These are phyloP conservation scores for Heliconius congener DNA, from an alignment of 1,140 invertebrate species.

Conservation along the genomic window DNA sequence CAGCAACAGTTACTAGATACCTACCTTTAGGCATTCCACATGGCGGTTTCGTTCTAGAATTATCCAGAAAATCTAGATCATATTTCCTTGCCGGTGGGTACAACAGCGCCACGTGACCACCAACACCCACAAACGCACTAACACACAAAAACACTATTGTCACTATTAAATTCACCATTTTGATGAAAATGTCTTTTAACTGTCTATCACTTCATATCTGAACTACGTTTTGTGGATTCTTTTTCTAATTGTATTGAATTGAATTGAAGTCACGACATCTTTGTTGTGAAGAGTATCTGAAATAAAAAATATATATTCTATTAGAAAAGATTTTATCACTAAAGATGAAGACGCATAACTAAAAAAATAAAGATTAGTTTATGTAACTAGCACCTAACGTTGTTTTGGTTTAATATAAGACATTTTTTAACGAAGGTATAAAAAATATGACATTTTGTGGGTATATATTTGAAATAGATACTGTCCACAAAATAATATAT, in stretches of 20 bases:
- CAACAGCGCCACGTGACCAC: conserved; percentile 90
- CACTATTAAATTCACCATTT: conserved; percentile 13
- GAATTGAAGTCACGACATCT: neutral
- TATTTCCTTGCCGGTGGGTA: conserved; percentile 92
- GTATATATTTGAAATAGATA: too few relatives aligned
- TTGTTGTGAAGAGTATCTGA: neutral
- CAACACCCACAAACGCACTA: conserved; percentile 54
- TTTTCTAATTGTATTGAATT: conserved; percentile 4
- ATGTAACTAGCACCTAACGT: neutral
- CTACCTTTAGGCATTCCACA: conserved; percentile 98
- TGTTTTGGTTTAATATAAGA: neutral
- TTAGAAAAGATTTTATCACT: neutral
- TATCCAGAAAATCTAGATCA: conserved; percentile 97
- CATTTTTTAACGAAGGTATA: too few relatives aligned
- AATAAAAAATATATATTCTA: neutral
- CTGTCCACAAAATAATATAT: too few relatives aligned
- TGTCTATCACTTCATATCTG: neutral
- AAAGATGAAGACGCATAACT: neutral
- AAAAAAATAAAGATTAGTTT: neutral
- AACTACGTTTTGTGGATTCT: neutral
- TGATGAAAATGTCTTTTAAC: neutral
- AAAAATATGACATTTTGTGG: too few relatives aligned
- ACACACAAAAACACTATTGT: conserved; percentile 44
- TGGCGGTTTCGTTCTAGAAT: conserved; percentile 92
- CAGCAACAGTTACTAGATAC: conserved; percentile 53